These are phyloP conservation scores for Terrapene triunguis DNA, from an alignment of 2,113 vertebrate genomes.

Conservation along the genomic window DNA sequence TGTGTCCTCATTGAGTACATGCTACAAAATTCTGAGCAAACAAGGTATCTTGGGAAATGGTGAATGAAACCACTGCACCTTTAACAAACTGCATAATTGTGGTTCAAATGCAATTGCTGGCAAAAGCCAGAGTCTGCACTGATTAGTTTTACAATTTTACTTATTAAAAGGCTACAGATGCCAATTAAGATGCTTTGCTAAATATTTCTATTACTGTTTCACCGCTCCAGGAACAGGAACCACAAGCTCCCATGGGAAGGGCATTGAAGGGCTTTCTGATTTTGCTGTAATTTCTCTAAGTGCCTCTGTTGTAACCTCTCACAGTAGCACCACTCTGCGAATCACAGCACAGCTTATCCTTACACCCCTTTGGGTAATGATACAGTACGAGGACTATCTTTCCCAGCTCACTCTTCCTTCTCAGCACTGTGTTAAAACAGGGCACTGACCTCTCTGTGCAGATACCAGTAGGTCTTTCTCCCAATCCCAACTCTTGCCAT, in stretches of 20 bases:
- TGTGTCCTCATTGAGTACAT: background rate
- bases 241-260: background rate
- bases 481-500: conserved; percentile 10
- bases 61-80: rapidly evolving
- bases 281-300: conserved; percentile 22
- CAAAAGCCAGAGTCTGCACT: background rate
- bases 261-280: background rate
- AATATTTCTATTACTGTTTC: background rate
- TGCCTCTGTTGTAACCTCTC: background rate
- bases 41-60: background rate
- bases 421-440: background rate
- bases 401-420: background rate
- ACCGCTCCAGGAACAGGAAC: background rate
- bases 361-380: conserved; percentile 28
- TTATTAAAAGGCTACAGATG: background rate
- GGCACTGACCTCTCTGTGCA: background rate
- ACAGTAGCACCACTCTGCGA: conserved; percentile 13
- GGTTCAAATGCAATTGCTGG: background rate
- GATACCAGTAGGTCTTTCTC: background rate
- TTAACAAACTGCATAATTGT: background rate
- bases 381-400: background rate
- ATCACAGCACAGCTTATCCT: conserved; percentile 51
- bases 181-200: background rate
- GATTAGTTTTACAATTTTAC: background rate
- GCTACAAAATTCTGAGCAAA: background rate